Base-by-base conservation (phyloP, 2,113 vertebrate species). In the Todiramphus saurophagus region DNA sequence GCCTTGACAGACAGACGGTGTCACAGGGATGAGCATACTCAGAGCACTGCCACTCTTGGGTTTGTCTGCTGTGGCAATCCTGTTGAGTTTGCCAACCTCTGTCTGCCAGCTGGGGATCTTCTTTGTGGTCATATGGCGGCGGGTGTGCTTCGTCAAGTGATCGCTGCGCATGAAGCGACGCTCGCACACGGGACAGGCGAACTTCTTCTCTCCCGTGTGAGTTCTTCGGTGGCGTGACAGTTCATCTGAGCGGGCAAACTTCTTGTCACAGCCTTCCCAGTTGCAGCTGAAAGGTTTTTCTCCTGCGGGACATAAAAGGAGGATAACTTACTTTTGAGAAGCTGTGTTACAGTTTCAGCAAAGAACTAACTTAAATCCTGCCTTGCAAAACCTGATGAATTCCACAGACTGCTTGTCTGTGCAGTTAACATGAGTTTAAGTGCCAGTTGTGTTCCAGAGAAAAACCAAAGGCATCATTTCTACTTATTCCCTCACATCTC, bases 131-230 rank as follows among this genome's bases (percentile, higher is more conserved):
- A 98, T 97, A 95, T 99, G 99, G 25, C 99, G 98, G 4, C 99
- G 98, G 19, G 99, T 98, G 15, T 99, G 99, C 97, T 99, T 99
- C 3, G 99, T 99, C 97, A 99, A 79, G 98, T 99, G 99, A 75
- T 99, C 99, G 1, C 99, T 99, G 97, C 99, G 98, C 99, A 99
- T 99, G 97, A 99, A 99, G 67, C 99, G 99, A 2, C 99, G 99
- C 23, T 99, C 99, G 2, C 99, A 99, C 93, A 99, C 98, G 0
- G 97, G 98, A 72, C 99, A 99, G 2, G 96, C 99, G 7, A 99
- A 99, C 95, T 99, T 99, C 98, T 99, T 99, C 96, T 99, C 99
- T 2, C 99, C 99, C 0, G 99, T 99, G 98, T 99, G 99, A 2
- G 99, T 99, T 10, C 99, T 96, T 12, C 99, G 99, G 93, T 99